Evolutionary conservation across 2,888 invertebrate species (phyloP).

Genomic region (Caenorhabditis sinica): DNA sequence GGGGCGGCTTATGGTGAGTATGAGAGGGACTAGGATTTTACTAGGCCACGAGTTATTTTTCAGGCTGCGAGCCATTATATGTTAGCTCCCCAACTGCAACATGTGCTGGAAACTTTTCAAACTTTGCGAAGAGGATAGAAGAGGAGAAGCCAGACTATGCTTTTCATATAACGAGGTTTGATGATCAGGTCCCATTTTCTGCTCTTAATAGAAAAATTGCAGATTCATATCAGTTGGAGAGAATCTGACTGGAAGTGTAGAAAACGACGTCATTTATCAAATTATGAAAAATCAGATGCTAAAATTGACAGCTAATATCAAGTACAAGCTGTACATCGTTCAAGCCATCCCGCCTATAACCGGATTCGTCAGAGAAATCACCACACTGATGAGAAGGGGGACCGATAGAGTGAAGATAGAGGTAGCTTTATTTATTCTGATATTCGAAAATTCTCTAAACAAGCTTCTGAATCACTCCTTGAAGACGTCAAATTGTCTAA

Average conservation of each 20-base stretch:
- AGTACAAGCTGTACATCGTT: conserved; percentile 30
- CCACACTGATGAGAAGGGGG: no score
- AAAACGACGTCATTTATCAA: conserved; percentile 25
- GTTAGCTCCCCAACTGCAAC: not conserved
- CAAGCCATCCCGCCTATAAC: conserved; percentile 23
- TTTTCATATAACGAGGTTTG: conserved; percentile 23
- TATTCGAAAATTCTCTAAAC: not conserved
- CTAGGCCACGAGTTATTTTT: not conserved
- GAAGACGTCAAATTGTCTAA: no score
- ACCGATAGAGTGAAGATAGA: no score
- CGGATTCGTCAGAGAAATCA: no score
- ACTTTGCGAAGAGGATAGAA: conserved; percentile 1
- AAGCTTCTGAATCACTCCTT: no score
- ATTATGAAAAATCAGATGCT: conserved; percentile 25
- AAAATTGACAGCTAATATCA: conserved; percentile 20
- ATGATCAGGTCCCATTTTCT: no score
- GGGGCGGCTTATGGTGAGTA: conserved; percentile 18
- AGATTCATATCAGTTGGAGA: not conserved
- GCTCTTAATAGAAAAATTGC: no score
- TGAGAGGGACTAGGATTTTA: no score
- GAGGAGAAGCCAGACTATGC: conserved; percentile 29
- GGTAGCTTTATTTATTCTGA: no score
- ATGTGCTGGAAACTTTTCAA: not conserved
- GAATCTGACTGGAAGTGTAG: not conserved
- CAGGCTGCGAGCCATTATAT: conserved; percentile 15